Base-by-base conservation (phyloP, 2,797 vertebrate genomes). In the Coendou prehensilis region DNA sequence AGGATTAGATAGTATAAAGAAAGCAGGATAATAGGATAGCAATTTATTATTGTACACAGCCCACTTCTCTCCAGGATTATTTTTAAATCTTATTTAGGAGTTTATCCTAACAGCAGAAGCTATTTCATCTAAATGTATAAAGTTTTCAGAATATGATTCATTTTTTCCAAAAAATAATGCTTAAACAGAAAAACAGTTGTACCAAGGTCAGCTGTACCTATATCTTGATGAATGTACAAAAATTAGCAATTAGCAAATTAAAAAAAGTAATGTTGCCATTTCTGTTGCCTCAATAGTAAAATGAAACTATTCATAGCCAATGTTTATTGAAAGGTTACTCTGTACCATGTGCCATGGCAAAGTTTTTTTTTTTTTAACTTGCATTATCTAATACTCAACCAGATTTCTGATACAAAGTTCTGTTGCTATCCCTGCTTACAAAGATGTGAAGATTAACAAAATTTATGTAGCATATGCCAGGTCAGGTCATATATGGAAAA, bases 1-100 rank as follows among this genome's bases (percentile, higher is more conserved):
- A 96, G 73, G 78, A 96, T 98, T 92, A 97, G 84, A 89, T 9
- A 78, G 69, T 95, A 84, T 75, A 95, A 93, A 98, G 95, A 92
- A 69, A 97, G 11, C 22, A 97, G 73, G 30, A 33, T 94, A 97
- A 98, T 6, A 94, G 7, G 45, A 6, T 64, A 96, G 45, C 45
- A 83, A 81, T 96, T 98, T 97, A 64, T 97, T 97, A 94, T 41
- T 96, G 50, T 95, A 61, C 37, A 54, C 17, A 93, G 30, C 52
- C 1, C 81, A 50, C 75, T 92, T 79, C 90, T 41, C 76, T 97
- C 76, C 64, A 76, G 73, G 91, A 90, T 89, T 93, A 95, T 96
- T 97, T 94, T 30, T 94, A 95, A 93, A 97, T 91, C 9, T 9
- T 71, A 92, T 80, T 93, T 50, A 97, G 81, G 41, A 89, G 0